These are phyloP conservation scores for Drosophila colorata DNA, from an alignment of 2,888 invertebrate species.

Conservation along the genomic window DNA sequence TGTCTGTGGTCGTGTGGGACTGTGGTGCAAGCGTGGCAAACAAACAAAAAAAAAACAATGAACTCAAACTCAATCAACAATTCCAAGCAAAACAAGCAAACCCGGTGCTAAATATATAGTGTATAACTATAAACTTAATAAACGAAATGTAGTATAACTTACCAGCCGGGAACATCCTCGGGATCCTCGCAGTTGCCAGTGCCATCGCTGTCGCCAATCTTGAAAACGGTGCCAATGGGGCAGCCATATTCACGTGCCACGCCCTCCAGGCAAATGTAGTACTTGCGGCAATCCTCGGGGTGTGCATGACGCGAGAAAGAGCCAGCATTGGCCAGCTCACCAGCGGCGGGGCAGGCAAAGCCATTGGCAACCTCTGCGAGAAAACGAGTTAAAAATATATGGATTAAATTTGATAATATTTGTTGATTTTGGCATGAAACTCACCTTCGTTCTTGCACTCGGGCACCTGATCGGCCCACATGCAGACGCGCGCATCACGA, in stretches of 20 bases:
- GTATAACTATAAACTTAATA: slow-evolving; percentile 7
- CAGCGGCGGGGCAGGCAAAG: slow-evolving; percentile 92
- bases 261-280: slow-evolving; percentile 96
- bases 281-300: slow-evolving; percentile 97
- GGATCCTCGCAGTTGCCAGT: slow-evolving; percentile 97
- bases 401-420: too few relatives aligned
- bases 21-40: slow-evolving; percentile 58
- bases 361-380: slow-evolving; percentile 94
- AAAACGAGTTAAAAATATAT: not conserved
- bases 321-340: slow-evolving; percentile 92
- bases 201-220: slow-evolving; percentile 95
- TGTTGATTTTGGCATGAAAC: too few relatives aligned
- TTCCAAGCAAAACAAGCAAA: slow-evolving; percentile 60
- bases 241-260: slow-evolving; percentile 97
- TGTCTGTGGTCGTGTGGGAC: slow-evolving; percentile 14
- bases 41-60: not conserved
- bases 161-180: slow-evolving; percentile 98
- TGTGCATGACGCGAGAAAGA: slow-evolving; percentile 98
- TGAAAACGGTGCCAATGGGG: slow-evolving; percentile 98
- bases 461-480: slow-evolving; percentile 98
- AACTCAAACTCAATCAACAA: slow-evolving; percentile 33
- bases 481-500: slow-evolving; percentile 95
- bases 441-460: slow-evolving; percentile 95
- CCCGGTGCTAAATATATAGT: slow-evolving; percentile 47
- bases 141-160: slow-evolving; percentile 85